Percentiles rank a stretch among this genome's conserved stretches.
Conservation (phyloP, 2,113 vertebrate genomes). For the Solea solea region DNA sequence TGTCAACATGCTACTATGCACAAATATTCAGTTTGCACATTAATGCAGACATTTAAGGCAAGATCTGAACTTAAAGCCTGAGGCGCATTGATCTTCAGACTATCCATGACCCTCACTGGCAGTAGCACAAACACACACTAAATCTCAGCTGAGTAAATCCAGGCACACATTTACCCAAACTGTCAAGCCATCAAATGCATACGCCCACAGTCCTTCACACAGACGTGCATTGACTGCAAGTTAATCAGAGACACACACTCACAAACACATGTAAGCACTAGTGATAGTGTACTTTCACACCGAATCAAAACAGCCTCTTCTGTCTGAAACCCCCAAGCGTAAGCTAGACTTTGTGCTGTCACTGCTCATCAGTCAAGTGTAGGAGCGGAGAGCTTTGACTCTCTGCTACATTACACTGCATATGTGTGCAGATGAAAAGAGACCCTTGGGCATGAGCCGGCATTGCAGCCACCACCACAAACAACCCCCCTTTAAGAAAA, state of each 20-base stretch:
- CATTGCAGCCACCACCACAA: constrained; percentile 21
- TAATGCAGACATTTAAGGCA: constrained; percentile 13
- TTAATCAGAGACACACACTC: constrained; percentile 50
- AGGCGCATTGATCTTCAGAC: constrained; percentile 32
- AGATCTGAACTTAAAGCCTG: constrained; percentile 18
- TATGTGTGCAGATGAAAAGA: constrained; percentile 56
- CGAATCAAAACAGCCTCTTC: constrained; percentile 48
- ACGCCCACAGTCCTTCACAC: constrained; percentile 46
- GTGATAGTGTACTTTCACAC: constrained; percentile 28
- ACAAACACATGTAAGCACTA: constrained; percentile 2
- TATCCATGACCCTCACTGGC: constrained; percentile 20
- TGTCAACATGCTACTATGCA: not conserved
- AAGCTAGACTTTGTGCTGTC: constrained; percentile 59
- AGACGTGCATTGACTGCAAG: constrained; percentile 43
- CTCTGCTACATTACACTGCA: constrained; percentile 66
- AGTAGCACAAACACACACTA: constrained; percentile 1
- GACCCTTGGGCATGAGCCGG: constrained; percentile 45
- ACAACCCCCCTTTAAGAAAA: constrained; percentile 12
- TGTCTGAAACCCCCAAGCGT: constrained; percentile 46
- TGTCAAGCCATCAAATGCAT: constrained; percentile 40
- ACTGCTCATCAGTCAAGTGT: constrained; percentile 69
- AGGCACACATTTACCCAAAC: constrained; percentile 32
- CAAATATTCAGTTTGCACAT: constrained; percentile 12
- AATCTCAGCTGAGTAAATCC: constrained; percentile 37
- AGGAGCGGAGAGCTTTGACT: constrained; percentile 54